phyloP scores from a whole-genome alignment of 2,888 invertebrate genomes.

The Barypeithes pellucidus region DNA sequence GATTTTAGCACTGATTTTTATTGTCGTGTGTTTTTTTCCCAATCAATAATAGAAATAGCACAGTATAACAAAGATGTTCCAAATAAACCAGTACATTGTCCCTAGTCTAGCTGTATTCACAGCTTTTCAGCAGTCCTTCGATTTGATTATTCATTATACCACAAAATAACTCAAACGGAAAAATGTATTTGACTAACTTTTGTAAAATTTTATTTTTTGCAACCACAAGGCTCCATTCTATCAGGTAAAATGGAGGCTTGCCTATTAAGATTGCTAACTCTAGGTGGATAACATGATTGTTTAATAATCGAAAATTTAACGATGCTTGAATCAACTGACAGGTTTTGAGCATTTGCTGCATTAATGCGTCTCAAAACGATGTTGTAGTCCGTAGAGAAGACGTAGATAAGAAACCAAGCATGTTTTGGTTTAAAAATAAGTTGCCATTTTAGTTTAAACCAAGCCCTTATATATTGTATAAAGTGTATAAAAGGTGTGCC shows the following conservation, averaged over 20 bases:
- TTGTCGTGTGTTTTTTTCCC: too few relatives aligned
- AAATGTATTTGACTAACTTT: conserved; percentile 56
- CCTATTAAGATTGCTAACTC: conserved; percentile 69
- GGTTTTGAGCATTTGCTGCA: conserved; percentile 58
- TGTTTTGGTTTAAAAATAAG: conserved; percentile 64
- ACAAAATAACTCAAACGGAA: conserved; percentile 1
- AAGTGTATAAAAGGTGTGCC: conserved; percentile 46
- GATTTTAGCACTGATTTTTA: too few relatives aligned
- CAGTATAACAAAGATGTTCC: neutral
- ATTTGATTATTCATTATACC: neutral
- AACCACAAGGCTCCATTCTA: conserved; percentile 86
- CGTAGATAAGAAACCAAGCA: conserved; percentile 62
- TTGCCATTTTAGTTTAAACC: conserved; percentile 63
- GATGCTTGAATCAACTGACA: conserved; percentile 60
- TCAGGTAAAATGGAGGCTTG: conserved; percentile 86
- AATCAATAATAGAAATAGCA: too few relatives aligned
- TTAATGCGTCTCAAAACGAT: conserved; percentile 63
- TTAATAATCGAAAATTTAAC: conserved; percentile 55
- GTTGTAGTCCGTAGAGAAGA: conserved; percentile 64
- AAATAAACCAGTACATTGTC: neutral
- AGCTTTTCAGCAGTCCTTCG: neutral
- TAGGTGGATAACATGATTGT: conserved; percentile 61
- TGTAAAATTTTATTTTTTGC: conserved; percentile 75
- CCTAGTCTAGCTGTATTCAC: neutral
- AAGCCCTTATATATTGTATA: conserved; percentile 54